phyloP scores from a whole-genome alignment of 92 coral and sea anemone species.

The Zoanthus sansibaricus region DNA sequence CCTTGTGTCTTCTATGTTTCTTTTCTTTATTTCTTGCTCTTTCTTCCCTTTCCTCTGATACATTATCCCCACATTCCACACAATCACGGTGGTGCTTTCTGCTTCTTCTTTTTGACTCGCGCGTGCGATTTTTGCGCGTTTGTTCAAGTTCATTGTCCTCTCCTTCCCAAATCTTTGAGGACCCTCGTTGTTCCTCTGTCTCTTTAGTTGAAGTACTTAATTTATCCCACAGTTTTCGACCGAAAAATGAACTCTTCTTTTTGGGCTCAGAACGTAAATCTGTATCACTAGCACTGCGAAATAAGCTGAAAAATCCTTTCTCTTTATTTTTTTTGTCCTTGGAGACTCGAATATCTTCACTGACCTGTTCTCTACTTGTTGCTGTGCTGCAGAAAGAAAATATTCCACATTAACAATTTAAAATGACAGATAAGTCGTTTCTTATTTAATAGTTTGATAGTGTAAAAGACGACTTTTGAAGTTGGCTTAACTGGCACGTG shows the following conservation, averaged over 20 bases:
- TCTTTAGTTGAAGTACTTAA: slow-evolving; percentile 46
- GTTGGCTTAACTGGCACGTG: too few relatives aligned
- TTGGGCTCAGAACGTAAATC: slow-evolving; percentile 64
- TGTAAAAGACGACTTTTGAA: too few relatives aligned
- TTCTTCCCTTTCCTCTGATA: slow-evolving; percentile 19
- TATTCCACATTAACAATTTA: background rate
- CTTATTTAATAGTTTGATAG: too few relatives aligned
- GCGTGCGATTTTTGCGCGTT: slow-evolving; percentile 31
- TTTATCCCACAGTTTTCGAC: slow-evolving; percentile 63
- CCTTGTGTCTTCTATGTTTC: slow-evolving; percentile 48
- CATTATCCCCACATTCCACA: background rate
- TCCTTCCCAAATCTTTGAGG: slow-evolving; percentile 3
- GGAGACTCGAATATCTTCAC: slow-evolving; percentile 30
- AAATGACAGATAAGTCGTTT: background rate
- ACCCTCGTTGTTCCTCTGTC: slow-evolving; percentile 52
- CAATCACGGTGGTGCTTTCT: background rate
- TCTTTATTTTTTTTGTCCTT: slow-evolving; percentile 45
- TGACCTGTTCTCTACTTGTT: slow-evolving; percentile 35
- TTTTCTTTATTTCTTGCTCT: slow-evolving; percentile 29
- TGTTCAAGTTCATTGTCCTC: slow-evolving; percentile 60
- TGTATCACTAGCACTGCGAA: slow-evolving; percentile 92
- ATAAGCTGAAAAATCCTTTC: slow-evolving; percentile 70
- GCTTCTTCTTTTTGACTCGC: background rate
- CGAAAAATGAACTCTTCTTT: slow-evolving; percentile 63
- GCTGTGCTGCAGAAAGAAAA: slow-evolving; percentile 30